Percentiles rank a stretch among this genome's conserved stretches.
These are phyloP conservation scores for Lophotriccus pileatus DNA, from an alignment of 2,797 vertebrate species.

Conservation along the genomic window DNA sequence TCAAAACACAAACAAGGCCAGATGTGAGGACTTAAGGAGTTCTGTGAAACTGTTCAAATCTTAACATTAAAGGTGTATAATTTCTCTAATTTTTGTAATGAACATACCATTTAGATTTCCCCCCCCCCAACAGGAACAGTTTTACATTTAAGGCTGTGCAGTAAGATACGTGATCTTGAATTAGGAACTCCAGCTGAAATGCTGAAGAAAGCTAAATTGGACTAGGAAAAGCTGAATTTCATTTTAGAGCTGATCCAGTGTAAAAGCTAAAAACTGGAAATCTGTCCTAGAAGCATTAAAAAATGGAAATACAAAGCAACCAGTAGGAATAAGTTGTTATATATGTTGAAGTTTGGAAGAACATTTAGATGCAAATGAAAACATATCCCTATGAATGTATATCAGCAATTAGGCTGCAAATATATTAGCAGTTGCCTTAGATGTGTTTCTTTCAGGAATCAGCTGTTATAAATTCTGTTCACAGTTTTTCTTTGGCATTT, in stretches of 20 bases:
- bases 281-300: background rate
- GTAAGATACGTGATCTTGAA: background rate
- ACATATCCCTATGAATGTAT: background rate
- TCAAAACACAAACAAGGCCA: background rate
- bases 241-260: background rate
- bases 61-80: background rate
- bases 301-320: background rate
- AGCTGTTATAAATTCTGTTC: conserved; percentile 21
- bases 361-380: background rate
- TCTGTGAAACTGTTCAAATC: background rate
- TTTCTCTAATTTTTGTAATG: background rate
- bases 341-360: background rate
- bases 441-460: background rate
- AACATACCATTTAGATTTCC: background rate
- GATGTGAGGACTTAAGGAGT: background rate
- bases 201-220: background rate
- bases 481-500: conserved; percentile 11
- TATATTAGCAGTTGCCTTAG: background rate
- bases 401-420: background rate
- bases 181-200: background rate
- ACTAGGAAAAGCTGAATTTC: background rate
- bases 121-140: background rate
- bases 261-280: background rate
- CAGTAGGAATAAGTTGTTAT: background rate
- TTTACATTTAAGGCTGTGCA: background rate